A percentile compares a stretch with the other conserved stretches of the same genome.
phyloP scores from a whole-genome alignment of 2,113 vertebrate species.

The Sinocyclocheilus anshuiensis region DNA sequence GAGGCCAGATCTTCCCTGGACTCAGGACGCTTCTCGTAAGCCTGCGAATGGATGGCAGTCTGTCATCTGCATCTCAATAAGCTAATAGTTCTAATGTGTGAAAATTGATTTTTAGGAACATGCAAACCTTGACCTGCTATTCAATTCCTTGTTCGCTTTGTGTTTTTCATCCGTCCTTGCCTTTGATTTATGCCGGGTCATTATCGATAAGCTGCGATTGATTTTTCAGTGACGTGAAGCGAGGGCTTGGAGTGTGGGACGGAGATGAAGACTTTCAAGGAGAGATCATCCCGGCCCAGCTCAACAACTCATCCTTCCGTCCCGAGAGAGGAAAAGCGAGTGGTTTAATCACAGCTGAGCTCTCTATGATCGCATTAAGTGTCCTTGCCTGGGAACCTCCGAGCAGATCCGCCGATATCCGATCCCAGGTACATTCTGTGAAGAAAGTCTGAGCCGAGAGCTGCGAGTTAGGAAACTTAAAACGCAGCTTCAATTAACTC shows the following conservation, averaged over 20 bases:
- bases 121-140: slow-evolving; percentile 52
- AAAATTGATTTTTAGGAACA: slow-evolving; percentile 92
- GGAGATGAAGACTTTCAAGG: slow-evolving; percentile 68
- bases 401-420: not conserved
- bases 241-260: slow-evolving; percentile 51
- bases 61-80: slow-evolving; percentile 83
- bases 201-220: slow-evolving; percentile 85
- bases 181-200: slow-evolving; percentile 85
- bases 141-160: slow-evolving; percentile 57
- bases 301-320: slow-evolving; percentile 37
- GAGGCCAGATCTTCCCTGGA: not conserved
- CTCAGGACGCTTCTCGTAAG: not conserved
- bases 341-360: slow-evolving; percentile 72
- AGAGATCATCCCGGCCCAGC: slow-evolving; percentile 51
- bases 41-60: slow-evolving; percentile 59
- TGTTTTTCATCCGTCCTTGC: slow-evolving; percentile 62
- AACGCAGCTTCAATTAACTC: slow-evolving; percentile 17
- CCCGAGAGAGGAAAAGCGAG: slow-evolving; percentile 60
- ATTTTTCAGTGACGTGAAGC: slow-evolving; percentile 81
- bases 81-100: slow-evolving; percentile 91
- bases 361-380: slow-evolving; percentile 65
- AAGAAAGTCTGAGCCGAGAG: slow-evolving; percentile 10
- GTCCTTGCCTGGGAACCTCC: slow-evolving; percentile 1
- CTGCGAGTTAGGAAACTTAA: slow-evolving; percentile 27
- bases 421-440: slow-evolving; percentile 26